Base-by-base conservation (phyloP, 2,888 invertebrate genomes). In the Blomia tropicalis region DNA sequence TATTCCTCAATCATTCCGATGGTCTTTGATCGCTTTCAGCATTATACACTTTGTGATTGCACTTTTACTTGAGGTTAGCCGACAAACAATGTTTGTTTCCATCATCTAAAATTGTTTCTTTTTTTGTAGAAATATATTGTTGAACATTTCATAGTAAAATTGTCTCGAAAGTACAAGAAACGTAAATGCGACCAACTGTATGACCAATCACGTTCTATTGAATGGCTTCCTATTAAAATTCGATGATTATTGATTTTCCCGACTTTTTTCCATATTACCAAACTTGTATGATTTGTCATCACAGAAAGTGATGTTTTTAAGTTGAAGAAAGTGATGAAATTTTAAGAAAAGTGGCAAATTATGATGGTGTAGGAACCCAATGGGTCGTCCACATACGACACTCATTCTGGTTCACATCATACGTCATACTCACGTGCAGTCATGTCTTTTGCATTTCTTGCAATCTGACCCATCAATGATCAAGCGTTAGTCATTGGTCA, bases 51-150 rank as follows among this genome's bases (percentile, higher is more conserved):
- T 47, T 47, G 51, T 47, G 7, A n/a, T 47, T 7, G 51, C 51
- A 14, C 7, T 47, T 47, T n/a, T 47, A 7, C 7, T n/a, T 27
- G 51, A 47, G 51, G 51, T 47, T 22, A 14, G 51, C 51, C 7
- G 14, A 7, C 27, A 11, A 47, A 27, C 51, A 17, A 11, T 47
- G 7, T 11, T 47, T 47, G 51, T 14, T 14, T 47, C 14, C n/a
- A 22, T 47, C 14, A 47, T 11, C 22, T 47, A 11, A 14, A 47
- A 25, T 47, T 47, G 7, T 14, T 14, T 47, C n/a, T 47, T n/a
- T 11, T 27, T 47, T 47, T 7, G n/a, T 47, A 47, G 51, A 47
- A 47, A 47, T 47, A 11, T 47, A 47, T 47, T 47, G 51, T 47
- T 7, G 51, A 47, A 47, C 51, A 47, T 11, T 47, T 47, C 22